A percentile compares a stretch with the other conserved stretches of the same genome.
phyloP scores from a whole-genome alignment of 2,888 invertebrate genomes.

The Elysia crispata region DNA sequence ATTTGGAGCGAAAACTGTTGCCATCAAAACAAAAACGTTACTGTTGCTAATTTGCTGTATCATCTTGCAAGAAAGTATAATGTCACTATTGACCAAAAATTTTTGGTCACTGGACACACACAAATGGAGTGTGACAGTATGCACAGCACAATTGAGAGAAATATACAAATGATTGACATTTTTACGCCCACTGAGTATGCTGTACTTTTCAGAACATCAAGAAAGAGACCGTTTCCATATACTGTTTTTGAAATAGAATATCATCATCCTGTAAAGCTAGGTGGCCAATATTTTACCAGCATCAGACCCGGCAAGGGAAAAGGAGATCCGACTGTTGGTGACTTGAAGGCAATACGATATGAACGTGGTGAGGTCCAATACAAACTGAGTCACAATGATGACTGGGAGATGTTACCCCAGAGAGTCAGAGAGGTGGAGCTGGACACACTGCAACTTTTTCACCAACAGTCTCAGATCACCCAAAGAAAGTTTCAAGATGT shows the following conservation, averaged over 20 bases:
- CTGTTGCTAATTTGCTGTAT: slow-evolving; percentile 21
- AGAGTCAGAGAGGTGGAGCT: slow-evolving; percentile 10
- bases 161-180: slow-evolving; percentile 6
- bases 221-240: not conserved
- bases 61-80: slow-evolving; percentile 32
- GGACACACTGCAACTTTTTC: slow-evolving; percentile 5
- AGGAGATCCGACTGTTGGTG: slow-evolving; percentile 13
- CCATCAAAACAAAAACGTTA: slow-evolving; percentile 35
- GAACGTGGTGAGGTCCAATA: not conserved
- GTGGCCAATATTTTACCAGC: not conserved
- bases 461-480: not conserved
- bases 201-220: not conserved
- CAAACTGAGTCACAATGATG: slow-evolving; percentile 12
- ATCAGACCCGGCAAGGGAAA: slow-evolving; percentile 1
- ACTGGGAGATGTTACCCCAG: slow-evolving; percentile 12
- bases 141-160: slow-evolving; percentile 44
- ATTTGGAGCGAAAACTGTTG: slow-evolving; percentile 40
- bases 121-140: slow-evolving; percentile 46
- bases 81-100: slow-evolving; percentile 42
- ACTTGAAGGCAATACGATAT: slow-evolving; percentile 10
- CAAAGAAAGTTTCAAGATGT: slow-evolving; percentile 11
- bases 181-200: slow-evolving; percentile 10
- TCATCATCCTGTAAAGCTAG: not conserved
- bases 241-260: not conserved
- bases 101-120: slow-evolving; percentile 38